Conservation (phyloP, 1,140 invertebrate genomes). For the Hetaerina americana region DNA sequence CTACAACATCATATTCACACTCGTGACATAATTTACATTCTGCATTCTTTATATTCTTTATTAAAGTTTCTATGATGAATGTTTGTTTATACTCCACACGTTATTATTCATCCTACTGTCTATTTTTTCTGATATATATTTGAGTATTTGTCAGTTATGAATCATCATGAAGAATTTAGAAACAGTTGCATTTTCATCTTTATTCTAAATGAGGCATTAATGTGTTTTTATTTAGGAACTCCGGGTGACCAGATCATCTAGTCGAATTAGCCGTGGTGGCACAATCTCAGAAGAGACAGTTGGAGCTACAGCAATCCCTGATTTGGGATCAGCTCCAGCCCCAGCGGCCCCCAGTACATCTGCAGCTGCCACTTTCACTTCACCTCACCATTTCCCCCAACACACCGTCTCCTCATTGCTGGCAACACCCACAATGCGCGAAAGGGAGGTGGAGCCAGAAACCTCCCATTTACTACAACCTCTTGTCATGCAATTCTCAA, state of each 20-base stretch:
- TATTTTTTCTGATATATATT: too few species aligned
- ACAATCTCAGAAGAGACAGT: constrained; percentile 15
- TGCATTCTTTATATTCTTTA: too few species aligned
- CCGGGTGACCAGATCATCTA: constrained; percentile 62
- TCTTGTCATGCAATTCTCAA: constrained; percentile 72
- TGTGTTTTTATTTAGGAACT: too few species aligned
- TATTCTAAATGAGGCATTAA: too few species aligned
- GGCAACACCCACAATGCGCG: neutral
- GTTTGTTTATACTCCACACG: too few species aligned
- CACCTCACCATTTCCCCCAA: constrained; percentile 33
- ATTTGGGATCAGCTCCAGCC: neutral
- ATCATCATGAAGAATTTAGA: too few species aligned
- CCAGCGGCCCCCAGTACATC: neutral
- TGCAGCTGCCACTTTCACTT: constrained; percentile 34
- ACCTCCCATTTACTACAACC: constrained; percentile 44
- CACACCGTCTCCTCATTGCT: constrained; percentile 6
- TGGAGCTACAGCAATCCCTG: neutral
- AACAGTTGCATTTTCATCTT: too few species aligned
- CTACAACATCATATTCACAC: too few species aligned
- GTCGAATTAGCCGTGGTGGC: constrained; percentile 47
- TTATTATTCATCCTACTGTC: too few species aligned
- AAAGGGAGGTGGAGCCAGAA: neutral
- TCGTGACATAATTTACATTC: too few species aligned
- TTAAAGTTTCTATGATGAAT: too few species aligned
- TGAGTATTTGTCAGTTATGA: too few species aligned